Evolutionary conservation across 2,888 invertebrate species (phyloP).

Genomic region (Uloborus plumipes): DNA sequence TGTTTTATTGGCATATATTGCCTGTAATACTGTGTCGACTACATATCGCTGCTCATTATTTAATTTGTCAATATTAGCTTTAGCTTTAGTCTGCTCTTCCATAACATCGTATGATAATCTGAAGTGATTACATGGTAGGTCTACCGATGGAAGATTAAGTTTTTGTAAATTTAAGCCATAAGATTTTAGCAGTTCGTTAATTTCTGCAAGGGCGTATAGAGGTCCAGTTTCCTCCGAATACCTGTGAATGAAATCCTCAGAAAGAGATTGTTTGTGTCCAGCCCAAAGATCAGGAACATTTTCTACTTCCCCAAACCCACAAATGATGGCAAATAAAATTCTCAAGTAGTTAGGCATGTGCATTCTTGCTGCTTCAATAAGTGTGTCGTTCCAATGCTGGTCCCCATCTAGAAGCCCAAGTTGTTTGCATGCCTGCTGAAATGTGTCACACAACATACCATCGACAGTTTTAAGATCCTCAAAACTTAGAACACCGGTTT

Average conservation of each 20-base stretch:
- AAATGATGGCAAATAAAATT: constrained; percentile 64
- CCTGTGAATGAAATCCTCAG: constrained; percentile 29
- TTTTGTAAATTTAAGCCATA: constrained; percentile 17
- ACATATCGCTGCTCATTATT: no score
- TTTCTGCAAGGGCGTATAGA: constrained; percentile 20
- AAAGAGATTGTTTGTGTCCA: constrained; percentile 19
- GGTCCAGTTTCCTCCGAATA: neutral
- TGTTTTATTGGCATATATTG: no score
- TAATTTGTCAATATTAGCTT: no score
- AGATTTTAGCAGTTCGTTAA: constrained; percentile 3
- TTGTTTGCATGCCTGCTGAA: constrained; percentile 60
- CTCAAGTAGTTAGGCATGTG: constrained; percentile 65
- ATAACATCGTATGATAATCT: no score
- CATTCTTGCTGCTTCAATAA: constrained; percentile 64
- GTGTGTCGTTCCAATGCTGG: constrained; percentile 65
- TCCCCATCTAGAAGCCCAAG: constrained; percentile 67
- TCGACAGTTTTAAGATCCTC: constrained; percentile 67
- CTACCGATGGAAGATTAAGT: neutral
- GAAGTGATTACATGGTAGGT: neutral
- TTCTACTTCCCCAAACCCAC: constrained; percentile 42
- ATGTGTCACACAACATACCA: constrained; percentile 59
- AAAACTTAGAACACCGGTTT: constrained; percentile 65
- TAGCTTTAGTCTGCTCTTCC: no score
- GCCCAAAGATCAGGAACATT: constrained; percentile 60
- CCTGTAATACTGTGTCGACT: no score